phyloP scores from a whole-genome alignment of 1,140 invertebrate species.

The Danaus plexippus region DNA sequence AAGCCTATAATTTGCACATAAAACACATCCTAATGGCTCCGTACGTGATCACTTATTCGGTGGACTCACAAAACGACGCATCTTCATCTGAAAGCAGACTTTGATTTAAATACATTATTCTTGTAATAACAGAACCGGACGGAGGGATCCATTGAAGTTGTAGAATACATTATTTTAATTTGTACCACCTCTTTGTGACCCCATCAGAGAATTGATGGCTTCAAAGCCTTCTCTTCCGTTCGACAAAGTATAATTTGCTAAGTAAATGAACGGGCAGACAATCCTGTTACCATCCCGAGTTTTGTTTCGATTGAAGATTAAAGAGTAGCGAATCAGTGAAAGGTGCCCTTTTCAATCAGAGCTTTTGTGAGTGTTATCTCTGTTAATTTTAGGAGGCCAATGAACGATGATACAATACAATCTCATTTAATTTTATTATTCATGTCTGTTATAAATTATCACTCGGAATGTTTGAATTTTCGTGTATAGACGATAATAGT shows the following conservation, averaged over 20 bases:
- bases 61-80: conserved; percentile 57
- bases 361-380: conserved; percentile 61
- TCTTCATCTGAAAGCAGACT: conserved; percentile 68
- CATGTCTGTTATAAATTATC: conserved; percentile 38
- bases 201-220: conserved; percentile 69
- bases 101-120: conserved; percentile 72
- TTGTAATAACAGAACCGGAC: conserved; percentile 68
- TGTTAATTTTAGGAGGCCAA: conserved; percentile 63
- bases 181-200: conserved; percentile 68
- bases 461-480: conserved; percentile 9
- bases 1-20: conserved; percentile 70
- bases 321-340: conserved; percentile 63
- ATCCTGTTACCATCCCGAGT: conserved; percentile 62
- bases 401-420: conserved; percentile 55
- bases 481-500: too few relatives aligned
- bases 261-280: conserved; percentile 69
- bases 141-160: conserved; percentile 64
- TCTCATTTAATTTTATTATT: conserved; percentile 47
- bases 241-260: conserved; percentile 71
- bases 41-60: conserved; percentile 69
- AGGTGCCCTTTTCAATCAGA: conserved; percentile 54
- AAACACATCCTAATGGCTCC: conserved; percentile 67
- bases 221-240: conserved; percentile 68
- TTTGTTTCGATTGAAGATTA: conserved; percentile 69
- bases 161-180: conserved; percentile 72